A percentile compares a stretch with the other conserved stretches of the same genome.
phyloP scores from a whole-genome alignment of 2,888 invertebrate genomes.

The Heteromyza rotundicornis region DNA sequence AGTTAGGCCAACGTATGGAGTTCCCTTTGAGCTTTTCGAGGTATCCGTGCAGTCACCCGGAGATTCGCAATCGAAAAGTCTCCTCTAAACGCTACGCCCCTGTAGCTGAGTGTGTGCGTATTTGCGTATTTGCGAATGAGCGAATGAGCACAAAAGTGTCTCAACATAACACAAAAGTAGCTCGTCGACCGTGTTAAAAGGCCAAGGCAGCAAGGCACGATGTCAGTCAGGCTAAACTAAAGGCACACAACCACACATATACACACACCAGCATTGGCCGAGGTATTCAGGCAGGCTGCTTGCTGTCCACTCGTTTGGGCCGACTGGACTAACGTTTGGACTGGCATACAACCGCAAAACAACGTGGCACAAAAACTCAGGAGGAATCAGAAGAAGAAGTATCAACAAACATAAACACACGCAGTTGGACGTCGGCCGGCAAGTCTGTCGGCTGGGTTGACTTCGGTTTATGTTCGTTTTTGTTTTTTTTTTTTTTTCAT shows the following conservation, averaged over 20 bases:
- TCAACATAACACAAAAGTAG: conserved; percentile 1
- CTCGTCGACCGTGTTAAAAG: conserved; percentile 43
- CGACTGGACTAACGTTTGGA: conserved; percentile 15
- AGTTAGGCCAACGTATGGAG: no score
- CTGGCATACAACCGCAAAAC: conserved; percentile 37
- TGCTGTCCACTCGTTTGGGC: conserved; percentile 15
- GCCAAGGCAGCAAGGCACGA: conserved; percentile 27
- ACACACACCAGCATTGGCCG: no score
- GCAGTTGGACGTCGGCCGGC: conserved; percentile 41
- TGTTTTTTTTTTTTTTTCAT: no score
- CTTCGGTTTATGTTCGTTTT: no score
- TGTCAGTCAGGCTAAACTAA: conserved; percentile 2
- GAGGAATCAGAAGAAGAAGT: conserved; percentile 24
- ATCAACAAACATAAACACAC: conserved; percentile 47
- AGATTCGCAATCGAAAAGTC: no score
- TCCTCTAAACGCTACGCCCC: no score
- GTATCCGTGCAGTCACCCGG: no score
- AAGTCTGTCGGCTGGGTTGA: conserved; percentile 10
- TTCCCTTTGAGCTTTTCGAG: no score
- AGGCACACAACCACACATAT: neutral
- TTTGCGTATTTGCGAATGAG: conserved; percentile 47
- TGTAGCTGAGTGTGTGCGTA: neutral
- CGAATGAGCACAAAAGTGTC: conserved; percentile 4
- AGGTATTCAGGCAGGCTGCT: conserved; percentile 6
- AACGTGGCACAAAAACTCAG: no score